Evolutionary conservation across 2,797 vertebrate genomes (phyloP).

Genomic region (Columba guinea): DNA sequence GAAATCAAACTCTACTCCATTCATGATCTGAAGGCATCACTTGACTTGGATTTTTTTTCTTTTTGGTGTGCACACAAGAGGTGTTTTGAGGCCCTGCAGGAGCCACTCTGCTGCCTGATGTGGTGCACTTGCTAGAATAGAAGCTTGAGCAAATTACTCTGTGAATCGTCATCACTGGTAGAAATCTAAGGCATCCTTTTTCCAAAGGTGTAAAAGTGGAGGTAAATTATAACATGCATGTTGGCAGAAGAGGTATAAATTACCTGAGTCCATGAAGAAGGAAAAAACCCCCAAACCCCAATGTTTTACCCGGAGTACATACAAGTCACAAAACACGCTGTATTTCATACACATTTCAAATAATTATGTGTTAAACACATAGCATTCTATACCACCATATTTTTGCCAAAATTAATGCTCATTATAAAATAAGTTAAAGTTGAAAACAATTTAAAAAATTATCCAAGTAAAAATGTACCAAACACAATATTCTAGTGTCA

Average conservation of each 20-base stretch:
- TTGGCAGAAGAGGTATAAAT: background rate
- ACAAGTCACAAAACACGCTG: background rate
- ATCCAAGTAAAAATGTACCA: background rate
- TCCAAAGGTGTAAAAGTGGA: background rate
- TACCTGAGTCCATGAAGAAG: background rate
- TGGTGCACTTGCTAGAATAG: background rate
- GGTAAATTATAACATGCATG: background rate
- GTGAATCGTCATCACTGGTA: background rate
- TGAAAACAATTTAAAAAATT: background rate
- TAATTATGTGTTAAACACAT: background rate
- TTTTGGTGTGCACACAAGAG: background rate
- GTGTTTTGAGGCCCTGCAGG: background rate
- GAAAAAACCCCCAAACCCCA: background rate
- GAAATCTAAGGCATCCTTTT: background rate
- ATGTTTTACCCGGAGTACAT: background rate
- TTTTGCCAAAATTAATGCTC: background rate
- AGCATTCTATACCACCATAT: background rate
- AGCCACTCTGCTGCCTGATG: background rate
- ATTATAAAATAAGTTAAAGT: conserved; percentile 33
- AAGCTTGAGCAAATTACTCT: background rate
- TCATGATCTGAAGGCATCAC: background rate
- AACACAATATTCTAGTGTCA: background rate
- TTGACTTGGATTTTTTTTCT: background rate
- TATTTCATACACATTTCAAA: background rate
- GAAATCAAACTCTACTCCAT: background rate